A percentile compares a stretch with the other conserved stretches of the same genome.
Evolutionary conservation across 2,113 vertebrate species (phyloP).

Genomic region (Ornithorhynchus anatinus): DNA sequence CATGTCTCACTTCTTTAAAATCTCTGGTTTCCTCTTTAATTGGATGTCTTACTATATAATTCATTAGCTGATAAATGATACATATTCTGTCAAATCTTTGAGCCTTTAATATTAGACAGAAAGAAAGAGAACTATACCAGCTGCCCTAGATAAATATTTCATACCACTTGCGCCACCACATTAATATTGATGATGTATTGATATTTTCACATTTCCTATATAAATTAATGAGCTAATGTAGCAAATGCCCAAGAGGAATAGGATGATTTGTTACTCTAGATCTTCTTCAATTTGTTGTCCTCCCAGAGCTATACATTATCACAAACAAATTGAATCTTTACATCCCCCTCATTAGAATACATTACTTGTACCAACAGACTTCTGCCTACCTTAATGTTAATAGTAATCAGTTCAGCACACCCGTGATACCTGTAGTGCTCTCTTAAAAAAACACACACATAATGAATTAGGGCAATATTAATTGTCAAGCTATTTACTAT

Average conservation of each 20-base stretch:
- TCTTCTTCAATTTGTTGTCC: conserved; percentile 40
- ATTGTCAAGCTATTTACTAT: background rate
- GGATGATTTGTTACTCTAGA: conserved; percentile 54
- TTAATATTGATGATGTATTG: conserved; percentile 62
- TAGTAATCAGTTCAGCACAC: conserved; percentile 38
- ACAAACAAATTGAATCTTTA: conserved; percentile 48
- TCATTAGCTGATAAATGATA: background rate
- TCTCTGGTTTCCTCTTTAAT: no score
- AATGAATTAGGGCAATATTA: conserved; percentile 15
- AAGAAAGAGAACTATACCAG: background rate
- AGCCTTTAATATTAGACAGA: background rate
- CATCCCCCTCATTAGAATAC: conserved; percentile 34
- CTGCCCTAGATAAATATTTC: conserved; percentile 44
- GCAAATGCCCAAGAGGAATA: conserved; percentile 44
- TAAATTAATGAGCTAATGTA: conserved; percentile 54
- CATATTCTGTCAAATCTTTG: background rate
- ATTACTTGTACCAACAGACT: conserved; percentile 28
- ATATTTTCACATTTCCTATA: conserved; percentile 56
- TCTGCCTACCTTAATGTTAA: conserved; percentile 6
- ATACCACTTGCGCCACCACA: conserved; percentile 6
- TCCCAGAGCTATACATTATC: conserved; percentile 47
- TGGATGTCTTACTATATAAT: no score
- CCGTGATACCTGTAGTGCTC: background rate
- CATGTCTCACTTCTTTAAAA: no score
- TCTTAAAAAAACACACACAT: background rate